Conservation (phyloP, 2,888 invertebrate species). For the Sisyra terminalis region DNA sequence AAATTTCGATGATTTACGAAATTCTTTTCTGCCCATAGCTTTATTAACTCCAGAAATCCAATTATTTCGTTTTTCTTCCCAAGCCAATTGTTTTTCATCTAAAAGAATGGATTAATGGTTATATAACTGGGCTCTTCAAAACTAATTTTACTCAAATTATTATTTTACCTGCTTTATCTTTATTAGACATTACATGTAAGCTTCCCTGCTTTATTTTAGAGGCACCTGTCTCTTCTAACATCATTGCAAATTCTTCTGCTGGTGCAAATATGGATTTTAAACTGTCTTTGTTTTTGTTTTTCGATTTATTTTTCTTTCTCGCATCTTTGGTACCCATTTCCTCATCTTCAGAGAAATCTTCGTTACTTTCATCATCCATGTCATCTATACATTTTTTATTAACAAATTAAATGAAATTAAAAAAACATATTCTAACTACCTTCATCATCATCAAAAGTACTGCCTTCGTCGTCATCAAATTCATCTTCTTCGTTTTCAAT, state of each 20-base stretch:
- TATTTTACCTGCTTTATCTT: conserved; percentile 51
- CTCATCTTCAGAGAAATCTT: conserved; percentile 16
- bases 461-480: conserved; percentile 5
- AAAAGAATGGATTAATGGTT: too few species aligned
- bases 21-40: conserved; percentile 15
- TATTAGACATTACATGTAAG: conserved; percentile 50
- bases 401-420: conserved; percentile 11
- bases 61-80: conserved; percentile 57
- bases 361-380: conserved; percentile 16
- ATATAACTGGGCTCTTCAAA: too few species aligned
- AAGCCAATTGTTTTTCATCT: conserved; percentile 56
- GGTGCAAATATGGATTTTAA: conserved; percentile 58
- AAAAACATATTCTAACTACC: conserved; percentile 1
- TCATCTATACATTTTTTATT: conserved; percentile 20
- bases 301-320: conserved; percentile 16
- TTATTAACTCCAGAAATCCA: conserved; percentile 42
- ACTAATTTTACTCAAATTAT: conserved; percentile 5
- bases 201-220: conserved; percentile 39
- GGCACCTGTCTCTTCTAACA: conserved; percentile 69
- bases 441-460: conserved; percentile 6
- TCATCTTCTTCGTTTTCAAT: conserved; percentile 16
- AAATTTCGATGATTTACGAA: too few species aligned
- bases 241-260: conserved; percentile 75
- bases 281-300: conserved; percentile 23
- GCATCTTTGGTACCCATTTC: conserved; percentile 15